Evolutionary conservation across 1,140 invertebrate genomes (phyloP).

Genomic region (Papilio machaon): DNA sequence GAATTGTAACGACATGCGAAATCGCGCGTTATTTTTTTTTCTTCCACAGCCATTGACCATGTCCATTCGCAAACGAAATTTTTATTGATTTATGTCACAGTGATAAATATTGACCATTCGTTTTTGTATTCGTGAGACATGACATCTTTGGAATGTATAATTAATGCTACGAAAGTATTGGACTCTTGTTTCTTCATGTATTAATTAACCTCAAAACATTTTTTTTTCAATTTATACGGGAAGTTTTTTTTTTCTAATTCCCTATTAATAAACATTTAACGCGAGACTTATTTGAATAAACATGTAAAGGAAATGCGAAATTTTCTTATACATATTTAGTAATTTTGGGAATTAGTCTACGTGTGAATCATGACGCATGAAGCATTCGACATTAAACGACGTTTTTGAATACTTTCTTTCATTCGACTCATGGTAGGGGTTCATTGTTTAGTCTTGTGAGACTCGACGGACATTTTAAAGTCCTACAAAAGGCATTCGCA

Average conservation of each 20-base stretch:
- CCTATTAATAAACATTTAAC: background rate
- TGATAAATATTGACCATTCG: slow-evolving; percentile 7
- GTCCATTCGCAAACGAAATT: slow-evolving; percentile 3
- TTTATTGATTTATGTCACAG: slow-evolving; percentile 20
- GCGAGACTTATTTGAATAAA: slow-evolving; percentile 4
- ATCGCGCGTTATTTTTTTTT: background rate
- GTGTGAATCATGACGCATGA: background rate
- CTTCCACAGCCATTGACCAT: background rate
- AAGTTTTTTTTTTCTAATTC: background rate
- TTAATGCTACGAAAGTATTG: background rate
- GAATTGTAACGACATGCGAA: slow-evolving; percentile 16
- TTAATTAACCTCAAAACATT: background rate
- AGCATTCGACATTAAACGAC: background rate
- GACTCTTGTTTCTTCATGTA: background rate
- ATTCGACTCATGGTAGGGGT: slow-evolving; percentile 32
- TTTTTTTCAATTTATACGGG: background rate
- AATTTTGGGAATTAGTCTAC: background rate
- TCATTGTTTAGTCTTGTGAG: slow-evolving; percentile 38
- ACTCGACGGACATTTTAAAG: slow-evolving; percentile 38
- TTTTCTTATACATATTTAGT: background rate
- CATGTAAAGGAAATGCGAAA: slow-evolving; percentile 27
- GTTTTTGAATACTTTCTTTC: slow-evolving; percentile 26
- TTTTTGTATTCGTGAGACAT: slow-evolving; percentile 22
- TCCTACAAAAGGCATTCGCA: slow-evolving; percentile 41
- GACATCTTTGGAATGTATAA: slow-evolving; percentile 17